Evolutionary conservation across 2,888 invertebrate species (phyloP).

Genomic region (Heliconius ismenius): DNA sequence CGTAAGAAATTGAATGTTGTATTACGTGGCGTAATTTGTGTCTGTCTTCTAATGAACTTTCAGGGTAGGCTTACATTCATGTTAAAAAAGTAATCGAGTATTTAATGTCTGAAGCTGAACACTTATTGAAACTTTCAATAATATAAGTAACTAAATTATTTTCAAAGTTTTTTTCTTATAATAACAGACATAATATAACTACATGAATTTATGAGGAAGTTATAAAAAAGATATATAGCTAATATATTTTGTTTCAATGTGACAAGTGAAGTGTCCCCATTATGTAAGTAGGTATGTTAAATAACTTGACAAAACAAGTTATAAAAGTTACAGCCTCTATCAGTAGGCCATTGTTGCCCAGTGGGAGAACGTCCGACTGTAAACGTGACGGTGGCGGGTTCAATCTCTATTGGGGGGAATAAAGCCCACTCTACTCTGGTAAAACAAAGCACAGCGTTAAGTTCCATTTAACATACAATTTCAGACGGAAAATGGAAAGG

Average conservation of each 20-base stretch:
- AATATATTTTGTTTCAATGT: slow-evolving; percentile 9
- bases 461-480: not conserved
- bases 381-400: not conserved
- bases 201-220: not conserved
- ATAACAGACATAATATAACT: not conserved
- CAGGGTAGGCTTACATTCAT: no score
- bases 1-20: not conserved
- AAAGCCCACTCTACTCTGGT: no score
- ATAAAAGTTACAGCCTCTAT: not conserved
- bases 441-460: not conserved
- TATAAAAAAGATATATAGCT: not conserved
- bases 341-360: not conserved
- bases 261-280: slow-evolving; percentile 12
- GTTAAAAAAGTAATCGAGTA: no score
- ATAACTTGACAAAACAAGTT: slow-evolving; percentile 16
- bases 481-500: not conserved
- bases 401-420: not conserved
- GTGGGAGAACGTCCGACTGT: not conserved
- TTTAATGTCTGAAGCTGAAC: no score
- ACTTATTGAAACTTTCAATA: not conserved
- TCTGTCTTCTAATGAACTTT: not conserved
- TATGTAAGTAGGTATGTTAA: not conserved
- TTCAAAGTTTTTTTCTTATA: not conserved
- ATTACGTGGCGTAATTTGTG: no score
- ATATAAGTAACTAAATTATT: not conserved